These are phyloP conservation scores for Sussaba pulchella DNA, from an alignment of 2,888 invertebrate genomes.

Conservation along the genomic window DNA sequence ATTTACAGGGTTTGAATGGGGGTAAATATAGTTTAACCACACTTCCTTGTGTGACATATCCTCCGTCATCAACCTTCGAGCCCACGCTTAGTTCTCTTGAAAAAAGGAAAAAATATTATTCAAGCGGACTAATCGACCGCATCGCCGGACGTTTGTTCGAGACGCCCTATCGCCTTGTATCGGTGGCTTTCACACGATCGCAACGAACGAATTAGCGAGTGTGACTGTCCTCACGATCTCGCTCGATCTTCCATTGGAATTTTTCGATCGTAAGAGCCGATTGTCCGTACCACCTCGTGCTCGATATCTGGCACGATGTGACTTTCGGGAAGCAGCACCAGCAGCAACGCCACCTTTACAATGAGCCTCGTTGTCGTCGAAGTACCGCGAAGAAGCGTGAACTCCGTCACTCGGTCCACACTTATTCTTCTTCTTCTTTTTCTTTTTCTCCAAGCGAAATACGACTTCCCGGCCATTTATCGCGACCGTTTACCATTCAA, in stretches of 20 bases:
- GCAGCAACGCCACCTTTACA: conserved; percentile 42
- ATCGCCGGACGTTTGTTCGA: neutral
- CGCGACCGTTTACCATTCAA: conserved; percentile 61
- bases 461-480: conserved; percentile 39
- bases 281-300: conserved; percentile 77
- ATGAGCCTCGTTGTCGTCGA: conserved; percentile 45
- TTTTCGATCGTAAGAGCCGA: conserved; percentile 66
- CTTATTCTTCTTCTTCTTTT: too few species aligned
- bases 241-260: conserved; percentile 52
- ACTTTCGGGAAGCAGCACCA: conserved; percentile 33
- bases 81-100: too few species aligned
- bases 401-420: too few species aligned
- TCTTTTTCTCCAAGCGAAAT: conserved; percentile 10
- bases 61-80: too few species aligned
- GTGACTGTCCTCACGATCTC: conserved; percentile 66
- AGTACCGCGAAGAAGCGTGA: conserved; percentile 1
- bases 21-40: too few species aligned
- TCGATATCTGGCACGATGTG: conserved; percentile 67
- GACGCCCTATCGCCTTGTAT: conserved; percentile 23
- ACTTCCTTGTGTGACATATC: too few species aligned
- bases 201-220: conserved; percentile 65
- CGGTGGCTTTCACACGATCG: conserved; percentile 38
- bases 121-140: neutral
- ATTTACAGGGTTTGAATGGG: too few species aligned
- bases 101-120: too few species aligned